Base-by-base conservation (phyloP, 2,113 vertebrate species). In the Toxotes jaculatrix region DNA sequence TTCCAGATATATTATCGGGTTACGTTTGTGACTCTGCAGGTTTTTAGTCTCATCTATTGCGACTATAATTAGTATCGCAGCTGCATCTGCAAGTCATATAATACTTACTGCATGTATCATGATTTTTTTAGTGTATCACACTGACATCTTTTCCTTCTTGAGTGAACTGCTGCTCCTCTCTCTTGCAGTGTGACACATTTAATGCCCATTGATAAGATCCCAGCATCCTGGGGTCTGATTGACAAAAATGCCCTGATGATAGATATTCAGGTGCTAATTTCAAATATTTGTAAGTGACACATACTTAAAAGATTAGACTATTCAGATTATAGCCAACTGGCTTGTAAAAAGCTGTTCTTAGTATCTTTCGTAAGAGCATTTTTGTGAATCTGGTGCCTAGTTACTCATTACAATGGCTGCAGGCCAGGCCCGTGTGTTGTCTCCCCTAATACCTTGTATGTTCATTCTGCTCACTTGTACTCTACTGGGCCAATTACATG, bases 21-120 rank as follows among this genome's bases (percentile, higher is more conserved):
- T 87, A 74, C 80, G 8, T 66, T 51, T 76, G 68, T 67, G 63
- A 82, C 73, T 77, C 53, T 1, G 21, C 40, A 53, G 68, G 64
- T 66, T 77, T 77, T 57, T 21, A 47, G 69, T 79, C 59, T 78
- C 59, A 0, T 78, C 72, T 83, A 27, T 71, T 72, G 53, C 83
- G 73, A 75, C 87, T 60, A 80, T 47, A 79, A 74, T 88, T 89
- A 80, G 77, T 42, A 84, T 73, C 74, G 78, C 74, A 77, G 86
- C 88, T 83, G 85, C 80, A 85, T 78, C 73, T 10, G 74, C 67
- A 82, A 70, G 77, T 90, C 85, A 83, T 59, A 27, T 43, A 80
- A 87, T 80, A 74, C 76, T 60, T 76, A 59, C 38, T 79, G 79
- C 76, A 66, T 55, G 66, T 68, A 81, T 67, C 27, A 9, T 57